Evolutionary conservation across 2,888 invertebrate species (phyloP).

Genomic region (Eupithecia dodoneata): DNA sequence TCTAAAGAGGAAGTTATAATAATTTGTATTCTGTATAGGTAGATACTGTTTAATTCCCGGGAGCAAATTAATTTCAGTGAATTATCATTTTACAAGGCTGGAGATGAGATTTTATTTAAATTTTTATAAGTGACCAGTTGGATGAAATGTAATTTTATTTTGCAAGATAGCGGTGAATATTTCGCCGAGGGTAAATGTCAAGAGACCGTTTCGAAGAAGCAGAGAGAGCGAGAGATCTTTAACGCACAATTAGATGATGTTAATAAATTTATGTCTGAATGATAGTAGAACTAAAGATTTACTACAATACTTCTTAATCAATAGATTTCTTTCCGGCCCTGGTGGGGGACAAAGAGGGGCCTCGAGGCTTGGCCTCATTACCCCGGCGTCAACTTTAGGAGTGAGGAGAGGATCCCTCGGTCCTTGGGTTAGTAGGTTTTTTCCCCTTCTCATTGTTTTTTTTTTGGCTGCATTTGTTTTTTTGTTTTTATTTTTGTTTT

Average conservation of each 20-base stretch:
- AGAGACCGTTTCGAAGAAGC: background rate
- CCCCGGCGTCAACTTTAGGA: too few species aligned
- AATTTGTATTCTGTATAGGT: slow-evolving; percentile 25
- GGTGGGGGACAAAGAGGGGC: too few species aligned
- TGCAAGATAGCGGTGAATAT: background rate
- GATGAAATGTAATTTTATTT: background rate
- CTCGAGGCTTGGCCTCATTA: too few species aligned
- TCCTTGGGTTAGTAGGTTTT: too few species aligned
- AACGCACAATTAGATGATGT: background rate
- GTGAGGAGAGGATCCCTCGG: too few species aligned
- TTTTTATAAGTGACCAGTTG: slow-evolving; percentile 7
- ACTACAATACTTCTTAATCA: too few species aligned
- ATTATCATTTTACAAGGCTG: slow-evolving; percentile 30
- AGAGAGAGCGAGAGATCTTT: background rate
- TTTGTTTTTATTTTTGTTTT: too few species aligned
- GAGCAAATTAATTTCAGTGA: slow-evolving; percentile 31
- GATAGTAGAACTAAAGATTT: background rate
- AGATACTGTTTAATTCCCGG: slow-evolving; percentile 28
- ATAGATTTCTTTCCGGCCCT: too few species aligned
- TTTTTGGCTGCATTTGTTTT: too few species aligned
- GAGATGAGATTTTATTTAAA: slow-evolving; percentile 18
- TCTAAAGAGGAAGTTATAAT: slow-evolving; percentile 23
- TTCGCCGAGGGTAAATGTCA: background rate
- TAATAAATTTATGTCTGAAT: background rate
- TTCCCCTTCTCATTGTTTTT: too few species aligned